Percentiles rank a stretch among this genome's conserved stretches.
Conservation (phyloP, 2,797 vertebrate species). For the Rhynchonycteris naso region DNA sequence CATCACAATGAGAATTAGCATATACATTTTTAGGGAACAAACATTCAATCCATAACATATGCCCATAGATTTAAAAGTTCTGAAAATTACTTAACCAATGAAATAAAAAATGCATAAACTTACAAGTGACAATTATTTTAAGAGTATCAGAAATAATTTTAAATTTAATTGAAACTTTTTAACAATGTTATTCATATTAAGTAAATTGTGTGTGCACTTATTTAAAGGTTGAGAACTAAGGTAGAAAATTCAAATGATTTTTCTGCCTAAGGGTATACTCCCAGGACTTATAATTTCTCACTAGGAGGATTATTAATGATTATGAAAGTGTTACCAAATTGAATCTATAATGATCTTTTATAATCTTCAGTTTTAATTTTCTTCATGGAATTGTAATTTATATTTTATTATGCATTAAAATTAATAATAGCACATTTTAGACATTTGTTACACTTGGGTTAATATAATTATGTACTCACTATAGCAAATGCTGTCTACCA, state of each 20-base stretch:
- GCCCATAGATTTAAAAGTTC: background rate
- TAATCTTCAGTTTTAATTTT: slow-evolving; percentile 64
- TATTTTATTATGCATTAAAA: slow-evolving; percentile 76
- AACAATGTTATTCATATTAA: background rate
- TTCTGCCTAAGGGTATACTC: background rate
- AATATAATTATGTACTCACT: slow-evolving; percentile 65
- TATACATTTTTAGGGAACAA: background rate
- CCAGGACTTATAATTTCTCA: slow-evolving; percentile 30
- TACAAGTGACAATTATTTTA: background rate
- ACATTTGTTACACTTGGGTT: slow-evolving; percentile 70
- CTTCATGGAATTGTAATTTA: slow-evolving; percentile 66
- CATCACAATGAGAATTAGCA: background rate
- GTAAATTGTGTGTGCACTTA: background rate
- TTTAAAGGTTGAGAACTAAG: background rate
- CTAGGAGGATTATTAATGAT: slow-evolving; percentile 62
- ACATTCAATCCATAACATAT: background rate
- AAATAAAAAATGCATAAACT: background rate
- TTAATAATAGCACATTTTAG: slow-evolving; percentile 69
- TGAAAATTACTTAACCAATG: background rate
- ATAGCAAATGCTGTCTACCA: slow-evolving; percentile 58
- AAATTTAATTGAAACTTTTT: background rate
- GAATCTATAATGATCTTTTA: slow-evolving; percentile 67
- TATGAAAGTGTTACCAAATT: slow-evolving; percentile 57
- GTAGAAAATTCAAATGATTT: background rate
- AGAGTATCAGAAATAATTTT: background rate